Evolutionary conservation across 2,888 invertebrate genomes (phyloP).

Genomic region (Parnassius orleans): DNA sequence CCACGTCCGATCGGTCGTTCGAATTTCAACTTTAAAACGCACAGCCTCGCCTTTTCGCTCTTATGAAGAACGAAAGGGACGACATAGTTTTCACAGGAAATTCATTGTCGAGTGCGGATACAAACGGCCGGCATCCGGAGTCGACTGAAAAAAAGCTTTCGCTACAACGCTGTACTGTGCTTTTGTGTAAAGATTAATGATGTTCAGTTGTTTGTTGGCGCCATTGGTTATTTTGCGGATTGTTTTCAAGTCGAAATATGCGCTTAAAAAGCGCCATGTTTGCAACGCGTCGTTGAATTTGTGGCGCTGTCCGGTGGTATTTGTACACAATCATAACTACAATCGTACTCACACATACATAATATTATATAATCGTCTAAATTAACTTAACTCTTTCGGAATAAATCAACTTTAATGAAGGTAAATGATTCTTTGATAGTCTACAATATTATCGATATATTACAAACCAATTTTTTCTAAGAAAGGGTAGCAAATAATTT

Average conservation of each 20-base stretch:
- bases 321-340: background rate
- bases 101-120: conserved; percentile 45
- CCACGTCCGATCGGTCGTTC: conserved; percentile 63
- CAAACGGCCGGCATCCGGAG: conserved; percentile 66
- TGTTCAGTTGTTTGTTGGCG: conserved; percentile 35
- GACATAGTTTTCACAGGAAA: conserved; percentile 41
- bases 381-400: too few species aligned
- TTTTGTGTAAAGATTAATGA: conserved; percentile 44
- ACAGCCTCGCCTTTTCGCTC: conserved; percentile 41
- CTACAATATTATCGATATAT: too few species aligned
- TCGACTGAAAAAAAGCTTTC: conserved; percentile 70
- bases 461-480: too few species aligned
- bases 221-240: conserved; percentile 39
- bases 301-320: background rate
- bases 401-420: too few species aligned
- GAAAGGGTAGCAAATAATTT: too few species aligned
- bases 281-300: conserved; percentile 12
- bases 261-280: conserved; percentile 24
- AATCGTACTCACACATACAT: background rate
- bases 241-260: conserved; percentile 32
- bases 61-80: conserved; percentile 38
- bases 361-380: too few species aligned
- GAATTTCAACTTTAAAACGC: conserved; percentile 65
- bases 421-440: too few species aligned
- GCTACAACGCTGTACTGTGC: conserved; percentile 42